Conservation (phyloP, 2,113 vertebrate species). For the Perccottus glenii region DNA sequence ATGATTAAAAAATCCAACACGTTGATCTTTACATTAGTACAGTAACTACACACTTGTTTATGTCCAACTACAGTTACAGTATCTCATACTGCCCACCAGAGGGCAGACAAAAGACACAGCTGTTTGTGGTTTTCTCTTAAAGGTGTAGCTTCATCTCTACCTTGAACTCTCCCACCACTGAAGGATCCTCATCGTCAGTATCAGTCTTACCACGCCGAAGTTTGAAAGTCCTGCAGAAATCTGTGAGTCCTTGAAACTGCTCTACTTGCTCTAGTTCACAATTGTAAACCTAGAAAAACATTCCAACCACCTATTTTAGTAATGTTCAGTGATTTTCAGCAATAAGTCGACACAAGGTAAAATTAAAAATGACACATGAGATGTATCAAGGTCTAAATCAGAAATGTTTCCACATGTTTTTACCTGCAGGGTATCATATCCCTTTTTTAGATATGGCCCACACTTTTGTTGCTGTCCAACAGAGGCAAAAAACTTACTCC, state of each 20-base stretch:
- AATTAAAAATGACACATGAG: too few relatives aligned
- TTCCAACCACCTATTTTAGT: not conserved
- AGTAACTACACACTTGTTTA: not conserved
- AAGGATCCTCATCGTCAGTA: conserved; percentile 88
- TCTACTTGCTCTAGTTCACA: conserved; percentile 86
- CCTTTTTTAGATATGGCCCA: conserved; percentile 91
- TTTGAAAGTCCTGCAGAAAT: conserved; percentile 96
- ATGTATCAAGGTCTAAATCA: too few relatives aligned
- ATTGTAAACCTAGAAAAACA: conserved; percentile 82
- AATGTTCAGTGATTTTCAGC: too few relatives aligned
- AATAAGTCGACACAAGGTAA: too few relatives aligned
- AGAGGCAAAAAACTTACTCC: conserved; percentile 98
- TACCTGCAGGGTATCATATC: conserved; percentile 93
- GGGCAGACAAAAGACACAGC: conserved; percentile 39
- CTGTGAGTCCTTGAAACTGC: conserved; percentile 87
- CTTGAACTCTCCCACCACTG: conserved; percentile 97
- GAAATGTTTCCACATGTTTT: conserved; percentile 6
- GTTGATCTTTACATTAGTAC: not conserved
- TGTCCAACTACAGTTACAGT: not conserved
- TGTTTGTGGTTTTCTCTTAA: not conserved
- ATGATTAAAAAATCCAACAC: not conserved
- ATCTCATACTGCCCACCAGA: conserved; percentile 52
- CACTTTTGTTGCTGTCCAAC: conserved; percentile 89
- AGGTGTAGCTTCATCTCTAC: conserved; percentile 57
- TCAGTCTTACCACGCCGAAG: conserved; percentile 88